Percentiles rank a stretch among this genome's conserved stretches.
phyloP scores from a whole-genome alignment of 2,113 vertebrate species.

The Alethe diademata region DNA sequence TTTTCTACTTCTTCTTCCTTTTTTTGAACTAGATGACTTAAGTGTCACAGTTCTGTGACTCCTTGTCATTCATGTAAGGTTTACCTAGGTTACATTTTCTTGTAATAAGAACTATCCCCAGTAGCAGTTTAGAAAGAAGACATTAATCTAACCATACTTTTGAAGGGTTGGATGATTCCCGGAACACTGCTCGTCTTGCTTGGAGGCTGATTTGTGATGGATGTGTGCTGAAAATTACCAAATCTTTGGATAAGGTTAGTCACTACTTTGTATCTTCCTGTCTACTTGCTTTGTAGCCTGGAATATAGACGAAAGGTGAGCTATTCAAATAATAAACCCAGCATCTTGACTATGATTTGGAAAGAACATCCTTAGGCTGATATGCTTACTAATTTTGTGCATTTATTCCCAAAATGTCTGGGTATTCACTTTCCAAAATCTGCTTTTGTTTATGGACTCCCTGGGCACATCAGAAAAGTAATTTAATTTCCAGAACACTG shows the following conservation, averaged over 20 bases:
- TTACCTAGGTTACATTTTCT: not conserved
- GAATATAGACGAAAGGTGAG: not conserved
- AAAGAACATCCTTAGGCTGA: not conserved
- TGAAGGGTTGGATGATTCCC: constrained; percentile 90
- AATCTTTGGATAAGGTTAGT: constrained; percentile 88
- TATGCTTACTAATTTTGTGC: not conserved
- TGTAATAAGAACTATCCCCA: not conserved
- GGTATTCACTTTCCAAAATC: constrained; percentile 51
- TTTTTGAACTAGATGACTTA: not conserved
- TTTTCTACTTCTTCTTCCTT: not conserved
- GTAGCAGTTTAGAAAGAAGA: not conserved
- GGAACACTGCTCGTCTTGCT: constrained; percentile 89
- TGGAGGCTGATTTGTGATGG: constrained; percentile 89
- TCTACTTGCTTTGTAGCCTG: constrained; percentile 11
- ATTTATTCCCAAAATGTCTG: constrained; percentile 20
- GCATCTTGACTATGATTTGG: not conserved
- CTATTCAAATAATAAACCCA: not conserved
- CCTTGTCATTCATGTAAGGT: not conserved
- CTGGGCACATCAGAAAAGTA: constrained; percentile 63
- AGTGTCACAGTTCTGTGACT: not conserved
- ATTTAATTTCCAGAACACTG: constrained; percentile 43
- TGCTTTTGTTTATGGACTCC: constrained; percentile 63
- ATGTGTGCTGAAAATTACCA: constrained; percentile 89
- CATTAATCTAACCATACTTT: not conserved
- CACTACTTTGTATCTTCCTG: not conserved